These are phyloP conservation scores for Clytia hemisphaerica DNA, from an alignment of 30 jellyfish, hydroid and myxozoan genomes.

Conservation along the genomic window DNA sequence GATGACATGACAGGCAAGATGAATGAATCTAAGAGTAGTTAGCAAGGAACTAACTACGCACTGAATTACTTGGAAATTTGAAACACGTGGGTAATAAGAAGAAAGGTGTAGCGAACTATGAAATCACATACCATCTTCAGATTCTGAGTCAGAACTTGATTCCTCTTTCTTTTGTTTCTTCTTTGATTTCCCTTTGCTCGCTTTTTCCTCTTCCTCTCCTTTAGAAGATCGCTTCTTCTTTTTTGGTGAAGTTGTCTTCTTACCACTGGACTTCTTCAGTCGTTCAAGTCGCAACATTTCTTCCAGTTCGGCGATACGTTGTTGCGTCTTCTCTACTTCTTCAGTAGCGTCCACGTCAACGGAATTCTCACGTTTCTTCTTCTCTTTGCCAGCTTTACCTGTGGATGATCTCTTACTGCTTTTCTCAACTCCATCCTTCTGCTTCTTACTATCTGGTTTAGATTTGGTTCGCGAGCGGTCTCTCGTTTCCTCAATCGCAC, in stretches of 20 bases:
- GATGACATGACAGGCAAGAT: no score
- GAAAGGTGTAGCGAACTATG: no score
- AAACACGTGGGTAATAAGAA: no score
- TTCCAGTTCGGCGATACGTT: constrained; percentile 23
- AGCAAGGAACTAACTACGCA: no score
- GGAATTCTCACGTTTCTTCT: no score
- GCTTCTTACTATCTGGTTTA: no score
- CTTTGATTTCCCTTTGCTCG: background rate
- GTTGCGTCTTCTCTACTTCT: constrained; percentile 19
- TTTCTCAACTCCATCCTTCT: no score
- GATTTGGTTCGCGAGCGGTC: background rate
- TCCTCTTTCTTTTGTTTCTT: background rate
- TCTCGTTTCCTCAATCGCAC: background rate
- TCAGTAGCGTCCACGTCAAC: constrained; percentile 1
- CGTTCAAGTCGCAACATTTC: constrained; percentile 21
- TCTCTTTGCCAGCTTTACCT: no score
- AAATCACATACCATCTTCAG: no score
- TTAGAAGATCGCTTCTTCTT: background rate
- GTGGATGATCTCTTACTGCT: no score
- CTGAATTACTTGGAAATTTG: no score
- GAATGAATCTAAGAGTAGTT: no score
- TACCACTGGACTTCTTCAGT: constrained; percentile 12
- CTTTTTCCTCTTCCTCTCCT: background rate
- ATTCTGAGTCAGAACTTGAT: constrained; percentile 1
- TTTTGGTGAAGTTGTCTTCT: background rate